These are phyloP conservation scores for Drosophila lacicola DNA, from an alignment of 2,888 invertebrate genomes.

Conservation along the genomic window DNA sequence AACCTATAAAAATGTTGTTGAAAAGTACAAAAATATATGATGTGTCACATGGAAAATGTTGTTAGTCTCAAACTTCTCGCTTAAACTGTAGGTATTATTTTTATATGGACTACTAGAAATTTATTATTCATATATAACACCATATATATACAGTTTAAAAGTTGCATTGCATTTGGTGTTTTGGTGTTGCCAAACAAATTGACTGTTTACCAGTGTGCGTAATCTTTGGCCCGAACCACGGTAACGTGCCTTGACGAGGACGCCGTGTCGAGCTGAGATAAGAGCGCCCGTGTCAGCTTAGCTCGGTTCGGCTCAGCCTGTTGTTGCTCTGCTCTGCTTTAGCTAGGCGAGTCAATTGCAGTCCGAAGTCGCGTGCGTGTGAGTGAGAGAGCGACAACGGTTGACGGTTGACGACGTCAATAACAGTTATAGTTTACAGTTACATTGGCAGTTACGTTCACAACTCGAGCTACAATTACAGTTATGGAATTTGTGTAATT, in stretches of 20 bases:
- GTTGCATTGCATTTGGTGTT: background rate
- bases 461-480: slow-evolving; percentile 7
- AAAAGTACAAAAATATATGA: no score
- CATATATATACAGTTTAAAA: no score
- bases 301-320: slow-evolving; percentile 10
- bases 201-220: slow-evolving; percentile 39
- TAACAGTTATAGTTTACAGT: slow-evolving; percentile 12
- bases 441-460: slow-evolving; percentile 14
- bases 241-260: slow-evolving; percentile 32
- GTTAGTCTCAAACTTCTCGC: no score
- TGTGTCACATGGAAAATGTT: no score
- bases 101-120: background rate
- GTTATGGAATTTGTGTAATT: slow-evolving; percentile 12
- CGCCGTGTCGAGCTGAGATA: slow-evolving; percentile 35
- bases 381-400: background rate
- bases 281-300: slow-evolving; percentile 18
- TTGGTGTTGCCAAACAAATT: background rate
- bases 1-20: no score
- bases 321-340: background rate
- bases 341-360: slow-evolving; percentile 11
- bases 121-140: background rate
- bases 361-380: slow-evolving; percentile 16
- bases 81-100: no score
- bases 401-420: background rate
- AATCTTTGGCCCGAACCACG: slow-evolving; percentile 39